phyloP scores from a whole-genome alignment of 2,113 vertebrate genomes.

The Ceratotherium simum region DNA sequence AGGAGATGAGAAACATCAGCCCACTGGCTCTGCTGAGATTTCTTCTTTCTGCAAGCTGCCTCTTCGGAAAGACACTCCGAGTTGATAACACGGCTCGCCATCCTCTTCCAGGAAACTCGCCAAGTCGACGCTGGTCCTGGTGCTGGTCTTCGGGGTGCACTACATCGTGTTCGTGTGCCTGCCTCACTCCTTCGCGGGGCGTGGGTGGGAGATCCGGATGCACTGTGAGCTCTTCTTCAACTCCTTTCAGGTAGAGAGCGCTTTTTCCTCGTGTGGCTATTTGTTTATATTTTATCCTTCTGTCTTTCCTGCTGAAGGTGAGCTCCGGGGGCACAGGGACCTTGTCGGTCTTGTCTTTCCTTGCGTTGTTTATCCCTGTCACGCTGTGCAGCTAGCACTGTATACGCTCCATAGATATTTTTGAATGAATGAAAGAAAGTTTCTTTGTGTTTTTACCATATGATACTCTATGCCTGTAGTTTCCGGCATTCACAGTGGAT shows the following conservation, averaged over 20 bases:
- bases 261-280: neutral
- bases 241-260: slow-evolving; percentile 91
- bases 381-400: neutral
- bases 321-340: neutral
- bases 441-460: neutral
- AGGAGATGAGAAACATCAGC: neutral
- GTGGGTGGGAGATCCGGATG: slow-evolving; percentile 94
- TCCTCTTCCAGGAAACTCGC: slow-evolving; percentile 91
- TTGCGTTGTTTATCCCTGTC: neutral
- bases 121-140: slow-evolving; percentile 93
- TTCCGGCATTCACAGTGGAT: neutral
- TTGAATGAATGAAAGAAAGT: neutral
- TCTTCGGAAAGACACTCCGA: neutral
- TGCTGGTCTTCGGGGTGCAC: slow-evolving; percentile 94
- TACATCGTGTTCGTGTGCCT: slow-evolving; percentile 94
- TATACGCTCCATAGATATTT: neutral
- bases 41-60: neutral
- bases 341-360: neutral
- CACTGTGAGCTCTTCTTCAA: slow-evolving; percentile 96
- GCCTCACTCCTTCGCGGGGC: slow-evolving; percentile 90
- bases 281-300: neutral
- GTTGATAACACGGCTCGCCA: neutral
- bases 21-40: neutral
- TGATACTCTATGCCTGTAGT: neutral
- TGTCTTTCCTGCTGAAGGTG: neutral